phyloP scores from a whole-genome alignment of 1,140 invertebrate species.

The Venturia canescens region DNA sequence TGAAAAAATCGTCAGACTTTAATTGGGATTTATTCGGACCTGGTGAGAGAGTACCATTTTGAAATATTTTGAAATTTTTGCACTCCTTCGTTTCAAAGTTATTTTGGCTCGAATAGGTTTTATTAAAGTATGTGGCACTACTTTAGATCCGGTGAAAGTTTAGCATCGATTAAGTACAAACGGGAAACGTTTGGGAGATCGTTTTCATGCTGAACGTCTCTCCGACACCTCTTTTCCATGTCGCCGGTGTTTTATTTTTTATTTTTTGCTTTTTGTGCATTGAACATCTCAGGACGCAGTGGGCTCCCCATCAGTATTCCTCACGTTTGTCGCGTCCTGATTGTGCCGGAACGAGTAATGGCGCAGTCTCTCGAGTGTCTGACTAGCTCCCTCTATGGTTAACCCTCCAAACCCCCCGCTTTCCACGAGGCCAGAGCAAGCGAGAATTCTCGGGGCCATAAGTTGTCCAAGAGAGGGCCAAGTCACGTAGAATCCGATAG shows the following conservation, averaged over 20 bases:
- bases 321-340: conserved; percentile 67
- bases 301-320: conserved; percentile 62
- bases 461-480: conserved; percentile 48
- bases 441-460: conserved; percentile 31
- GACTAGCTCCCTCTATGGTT: neutral
- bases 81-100: no score
- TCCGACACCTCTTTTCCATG: neutral
- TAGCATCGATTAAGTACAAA: no score
- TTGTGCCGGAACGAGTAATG: conserved; percentile 65
- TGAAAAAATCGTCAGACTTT: no score
- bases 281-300: neutral
- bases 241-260: neutral
- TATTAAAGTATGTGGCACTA: no score
- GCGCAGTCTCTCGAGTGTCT: conserved; percentile 59
- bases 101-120: no score
- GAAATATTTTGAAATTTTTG: no score
- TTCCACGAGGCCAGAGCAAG: neutral
- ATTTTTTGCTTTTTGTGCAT: neutral
- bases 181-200: no score
- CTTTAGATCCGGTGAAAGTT: no score
- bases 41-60: no score
- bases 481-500: conserved; percentile 59
- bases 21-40: no score
- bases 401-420: neutral
- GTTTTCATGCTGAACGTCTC: neutral